Base-by-base conservation (phyloP, 2,113 vertebrate genomes). In the Thermophis baileyi region DNA sequence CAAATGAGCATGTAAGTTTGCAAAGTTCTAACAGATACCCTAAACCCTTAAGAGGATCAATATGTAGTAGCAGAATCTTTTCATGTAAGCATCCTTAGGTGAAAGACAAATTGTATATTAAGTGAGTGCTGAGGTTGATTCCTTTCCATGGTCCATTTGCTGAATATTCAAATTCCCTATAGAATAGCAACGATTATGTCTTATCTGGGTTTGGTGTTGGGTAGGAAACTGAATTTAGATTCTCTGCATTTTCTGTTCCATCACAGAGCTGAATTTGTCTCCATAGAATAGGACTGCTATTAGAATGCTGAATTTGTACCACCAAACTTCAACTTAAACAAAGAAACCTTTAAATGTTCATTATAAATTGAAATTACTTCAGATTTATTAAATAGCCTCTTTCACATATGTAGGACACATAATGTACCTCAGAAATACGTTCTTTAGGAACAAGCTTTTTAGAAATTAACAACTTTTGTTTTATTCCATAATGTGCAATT, bases 361-460 rank as follows among this genome's bases (percentile, higher is more conserved):
- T 87, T 93, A 94, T 20, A 89, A 94, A 95, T 93, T 94, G 94
- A 94, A 85, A 94, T 88, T 27, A 25, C 3, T 94, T 94, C 93
- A 93, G 92, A 89, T 90, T 44, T 87, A 86, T 35, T 93, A 88
- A 93, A 94, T 93, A 94, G 51, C 40, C 94, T 91, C 94, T 88
- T 8, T 92, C 54, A 53, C 74, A 85, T 91, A 60, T 93, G 87
- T 89, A 53, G 22, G 27, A 24, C 93, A 40, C 89, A 94, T 85
- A 47, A 94, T 93, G 55, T 89, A 27, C 91, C 90, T 95, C 74
- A 90, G 74, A 92, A 90, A 54, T 9, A 87, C 63, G 25, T 44
- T 27, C 46, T 40, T 92, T 54, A 93, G 40, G 44, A 89, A 25
- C 94, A 89, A 30, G 92, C 16, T 47, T 86, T 11, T 7, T 18